These are phyloP conservation scores for Odontomachus brunneus DNA, from an alignment of 1,140 invertebrate genomes.

Conservation along the genomic window DNA sequence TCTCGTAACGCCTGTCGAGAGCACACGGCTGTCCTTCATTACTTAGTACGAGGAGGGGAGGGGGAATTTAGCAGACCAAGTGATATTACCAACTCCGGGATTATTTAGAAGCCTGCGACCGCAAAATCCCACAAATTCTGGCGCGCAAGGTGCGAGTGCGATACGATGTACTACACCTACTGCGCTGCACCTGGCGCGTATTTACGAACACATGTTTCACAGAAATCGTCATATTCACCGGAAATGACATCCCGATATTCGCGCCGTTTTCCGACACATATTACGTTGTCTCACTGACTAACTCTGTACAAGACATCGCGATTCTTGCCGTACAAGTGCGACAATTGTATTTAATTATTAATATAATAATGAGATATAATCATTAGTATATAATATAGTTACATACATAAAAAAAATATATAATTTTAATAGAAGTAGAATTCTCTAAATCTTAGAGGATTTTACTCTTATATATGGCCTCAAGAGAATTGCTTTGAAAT, in stretches of 20 bases:
- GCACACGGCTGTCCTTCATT: conserved; percentile 48
- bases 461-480: too few species aligned
- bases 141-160: conserved; percentile 45
- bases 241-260: conserved; percentile 21
- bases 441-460: too few species aligned
- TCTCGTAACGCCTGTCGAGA: conserved; percentile 53
- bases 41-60: conserved; percentile 65
- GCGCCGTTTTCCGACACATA: not conserved
- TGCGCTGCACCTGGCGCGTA: conserved; percentile 45
- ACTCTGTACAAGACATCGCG: not conserved
- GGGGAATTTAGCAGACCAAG: conserved; percentile 68
- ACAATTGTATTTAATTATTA: too few species aligned
- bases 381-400: too few species aligned
- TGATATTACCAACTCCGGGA: conserved; percentile 72
- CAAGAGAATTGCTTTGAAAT: too few species aligned
- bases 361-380: too few species aligned
- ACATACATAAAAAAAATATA: too few species aligned
- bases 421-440: too few species aligned
- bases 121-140: conserved; percentile 68
- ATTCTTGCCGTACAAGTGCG: too few species aligned
- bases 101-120: conserved; percentile 70
- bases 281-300: not conserved
- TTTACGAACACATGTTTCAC: conserved; percentile 46
- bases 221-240: conserved; percentile 45
- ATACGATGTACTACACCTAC: conserved; percentile 5